Base-by-base conservation (phyloP, 35 echinoderm and acorn worm species). In the Lytechinus variegatus region DNA sequence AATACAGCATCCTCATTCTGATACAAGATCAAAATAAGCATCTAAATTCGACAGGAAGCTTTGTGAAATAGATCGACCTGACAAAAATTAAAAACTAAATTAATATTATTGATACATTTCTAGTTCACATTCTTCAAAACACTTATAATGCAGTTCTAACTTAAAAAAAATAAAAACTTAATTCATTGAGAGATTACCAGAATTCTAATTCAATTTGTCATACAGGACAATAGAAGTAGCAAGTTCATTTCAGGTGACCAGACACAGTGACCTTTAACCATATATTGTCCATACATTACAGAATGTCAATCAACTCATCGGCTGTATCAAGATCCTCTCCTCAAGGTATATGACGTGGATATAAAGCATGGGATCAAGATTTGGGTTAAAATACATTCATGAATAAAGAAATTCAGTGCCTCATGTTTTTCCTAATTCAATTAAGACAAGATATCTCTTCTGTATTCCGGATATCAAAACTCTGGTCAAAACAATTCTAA, bases 361-460 rank as follows among this genome's bases (percentile, higher is more conserved):
- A 8, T 79, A 24, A 24, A n/a, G 66, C 19, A 79, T 79, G 16
- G 8, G 66, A 79, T 79, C 66, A 79, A 79, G 66, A 79, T 79
- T 58, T 79, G 66, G 66, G 66, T 79, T 79, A 0, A 58, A 27
- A 79, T 44, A 44, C 33, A 44, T 44, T 24, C 66, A 79, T 79
- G 66, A 79, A 79, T 79, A 79, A 2, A 44, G 66, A 79, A 79
- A 79, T 79, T 79, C 66, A 79, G 66, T n/a, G 19, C 66, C 66
- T 79, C 66, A 79, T 79, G 66, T 79, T 79, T 79, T 79, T 79
- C 66, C 66, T 79, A 79, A 79, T 79, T 79, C 66, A 79, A 79
- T 79, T 79, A 79, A 79, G 66, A 79, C 66, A 19, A 79, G 66
- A 79, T 79, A 79, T 79, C 14, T 79, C 19, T 79, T 79, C 21